Evolutionary conservation across 2,888 invertebrate species (phyloP).

Genomic region (Nymphalis polychloros): DNA sequence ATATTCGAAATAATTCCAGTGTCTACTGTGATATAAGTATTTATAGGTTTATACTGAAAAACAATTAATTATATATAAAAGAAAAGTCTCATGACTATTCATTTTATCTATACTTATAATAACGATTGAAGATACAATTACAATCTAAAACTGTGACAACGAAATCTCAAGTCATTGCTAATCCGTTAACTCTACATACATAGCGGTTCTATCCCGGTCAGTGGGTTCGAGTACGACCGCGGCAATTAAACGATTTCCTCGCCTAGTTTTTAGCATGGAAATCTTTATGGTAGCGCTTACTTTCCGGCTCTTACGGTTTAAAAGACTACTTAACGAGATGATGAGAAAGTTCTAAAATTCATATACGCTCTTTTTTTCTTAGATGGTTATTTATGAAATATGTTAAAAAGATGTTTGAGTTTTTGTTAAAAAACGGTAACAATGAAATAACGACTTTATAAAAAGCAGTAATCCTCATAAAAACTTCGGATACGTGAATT

Average conservation of each 20-base stretch:
- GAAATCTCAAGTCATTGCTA: slow-evolving; percentile 45
- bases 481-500: slow-evolving; percentile 31
- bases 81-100: no score
- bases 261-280: slow-evolving; percentile 34
- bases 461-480: slow-evolving; percentile 16
- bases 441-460: slow-evolving; percentile 5
- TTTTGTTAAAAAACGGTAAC: not conserved
- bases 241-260: slow-evolving; percentile 53
- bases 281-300: slow-evolving; percentile 28
- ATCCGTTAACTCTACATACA: slow-evolving; percentile 46
- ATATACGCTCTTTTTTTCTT: not conserved
- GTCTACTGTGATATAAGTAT: no score
- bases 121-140: slow-evolving; percentile 17
- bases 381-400: not conserved
- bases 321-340: not conserved
- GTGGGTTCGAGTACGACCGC: slow-evolving; percentile 48
- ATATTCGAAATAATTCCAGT: no score
- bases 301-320: slow-evolving; percentile 23
- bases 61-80: no score
- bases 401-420: not conserved
- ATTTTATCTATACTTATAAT: not conserved
- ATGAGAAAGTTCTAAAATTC: not conserved
- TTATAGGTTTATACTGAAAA: no score
- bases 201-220: slow-evolving; percentile 56
- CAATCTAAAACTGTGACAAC: slow-evolving; percentile 26